Evolutionary conservation across 2,888 invertebrate genomes (phyloP), one percentile per base, ranked within the genome.

Genomic region (Orthosia gothica): DNA sequence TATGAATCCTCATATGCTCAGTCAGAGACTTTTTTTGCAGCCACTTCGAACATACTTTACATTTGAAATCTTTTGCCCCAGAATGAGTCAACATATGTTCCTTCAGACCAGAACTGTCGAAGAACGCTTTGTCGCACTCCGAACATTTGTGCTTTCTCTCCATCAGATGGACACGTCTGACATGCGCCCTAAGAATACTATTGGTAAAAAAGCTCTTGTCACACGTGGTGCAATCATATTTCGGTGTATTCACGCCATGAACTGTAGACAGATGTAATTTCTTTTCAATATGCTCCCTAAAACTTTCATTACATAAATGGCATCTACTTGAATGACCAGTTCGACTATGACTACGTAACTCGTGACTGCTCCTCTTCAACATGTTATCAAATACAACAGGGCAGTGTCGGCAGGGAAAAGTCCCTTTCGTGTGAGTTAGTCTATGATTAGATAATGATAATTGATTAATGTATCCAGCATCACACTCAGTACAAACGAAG

Each of bases 81-180:
- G 95, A 93, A 81, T 97, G 97, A 23, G 91, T 94, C 12, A 95
- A 86, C 89, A 92, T 89, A 79, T 96, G 96, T 3, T 90, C 89
- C 23, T 90, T 91, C 59, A 95, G 83, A 58, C 91, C 91, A 12
- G 87, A 87, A 47, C 90, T 88, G 4, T 63, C 76, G 52, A 76
- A 86, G 50, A 85, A 90, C 0, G 62, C 76, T 68, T 57, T 89
- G 2, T 87, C 86, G 26, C 92, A 92, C 4, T 84, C 59, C 0
- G 81, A 12, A 49, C 92, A 92, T 47, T 80, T 70, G 16, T 83
- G 78, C 90, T 91, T 18, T 88, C 80, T 89, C 57, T 91, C 91
- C 89, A 84, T 61, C 0, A 86, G 54, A 87, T 92, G 86, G n/a
- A 84, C 70, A 13, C 69, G 76, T 66, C 81, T 83, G 11, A 77